Evolutionary conservation across 2,113 vertebrate species (phyloP).

Genomic region (Stercorarius parasiticus): DNA sequence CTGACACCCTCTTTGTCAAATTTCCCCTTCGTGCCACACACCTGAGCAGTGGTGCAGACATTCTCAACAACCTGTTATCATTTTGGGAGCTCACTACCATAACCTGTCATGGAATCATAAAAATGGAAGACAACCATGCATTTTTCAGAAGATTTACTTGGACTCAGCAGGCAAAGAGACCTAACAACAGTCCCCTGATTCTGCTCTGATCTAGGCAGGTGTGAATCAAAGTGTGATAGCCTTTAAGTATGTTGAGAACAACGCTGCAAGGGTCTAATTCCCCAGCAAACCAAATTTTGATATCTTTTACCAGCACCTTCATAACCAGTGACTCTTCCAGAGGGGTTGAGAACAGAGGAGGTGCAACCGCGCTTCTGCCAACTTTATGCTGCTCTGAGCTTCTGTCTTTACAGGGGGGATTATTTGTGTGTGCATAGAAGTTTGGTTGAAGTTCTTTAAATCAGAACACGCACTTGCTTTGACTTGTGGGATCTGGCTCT

Average conservation of each 20-base stretch:
- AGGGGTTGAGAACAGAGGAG: neutral
- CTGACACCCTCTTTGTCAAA: neutral
- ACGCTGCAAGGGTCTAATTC: neutral
- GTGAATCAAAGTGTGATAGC: neutral
- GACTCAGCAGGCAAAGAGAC: neutral
- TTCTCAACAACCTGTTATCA: neutral
- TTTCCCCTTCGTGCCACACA: neutral
- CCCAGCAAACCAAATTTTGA: neutral
- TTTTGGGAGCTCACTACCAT: neutral
- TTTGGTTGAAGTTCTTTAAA: neutral
- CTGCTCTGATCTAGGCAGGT: neutral
- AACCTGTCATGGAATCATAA: neutral
- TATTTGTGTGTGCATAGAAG: neutral
- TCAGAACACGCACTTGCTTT: neutral
- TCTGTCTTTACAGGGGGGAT: neutral
- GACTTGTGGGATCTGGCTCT: neutral
- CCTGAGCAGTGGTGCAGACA: neutral
- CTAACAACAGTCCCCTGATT: neutral
- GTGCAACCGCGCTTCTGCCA: neutral
- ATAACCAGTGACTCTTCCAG: neutral
- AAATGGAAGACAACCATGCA: neutral
- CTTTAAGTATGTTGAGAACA: neutral
- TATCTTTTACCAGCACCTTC: neutral
- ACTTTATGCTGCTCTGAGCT: neutral
- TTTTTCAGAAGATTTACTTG: neutral